Base-by-base conservation (phyloP, 1,140 invertebrate genomes). In the Metopolophium dirhodum region DNA sequence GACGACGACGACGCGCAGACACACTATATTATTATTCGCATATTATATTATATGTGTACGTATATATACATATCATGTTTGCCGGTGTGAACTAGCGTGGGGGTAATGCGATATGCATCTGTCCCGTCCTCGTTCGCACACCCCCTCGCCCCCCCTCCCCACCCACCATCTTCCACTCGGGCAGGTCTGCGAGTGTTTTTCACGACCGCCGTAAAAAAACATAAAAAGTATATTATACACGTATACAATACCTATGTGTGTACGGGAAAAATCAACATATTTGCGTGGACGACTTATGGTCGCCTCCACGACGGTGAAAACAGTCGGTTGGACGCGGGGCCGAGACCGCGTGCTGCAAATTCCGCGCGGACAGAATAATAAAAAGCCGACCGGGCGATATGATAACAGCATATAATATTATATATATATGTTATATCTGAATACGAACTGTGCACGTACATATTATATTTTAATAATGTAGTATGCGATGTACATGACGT, bases 341-440 rank as follows among this genome's bases (percentile, higher is more conserved):
- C 45, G 47, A 47, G 86, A 87, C 87, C 87, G 47, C 87, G n/a
- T 88, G 87, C 87, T 88, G 87, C 87, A 4, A 54, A 88, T 88
- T 88, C 51, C 47, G 20, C 47, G 20, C 47, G n/a, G n/a, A 51
- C 87, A 20, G 87, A 88, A 88, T 88, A 51, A 88, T n/a, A 49
- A 54, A 51, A 51, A 49, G 1, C 18, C 30, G 30, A n/a, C 2
- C 47, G 87, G 2, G 30, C 6, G 18, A 49, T 18, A 23, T 26
- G 20, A 77, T 88, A 35, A 88, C 51, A 88, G n/a, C 30, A 18
- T 54, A 54, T 14, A 1, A 49, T 49, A 49, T 1, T 49, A 49
- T 9, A 37, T 37, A 37, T 37, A 18, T 7, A 20, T 77, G 14
- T 18, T 30, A n/a, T 68, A 23, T 8, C 4, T 7, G 23, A 26